phyloP scores from a whole-genome alignment of 1,140 invertebrate genomes.

The Lamellibrachia luymesi region DNA sequence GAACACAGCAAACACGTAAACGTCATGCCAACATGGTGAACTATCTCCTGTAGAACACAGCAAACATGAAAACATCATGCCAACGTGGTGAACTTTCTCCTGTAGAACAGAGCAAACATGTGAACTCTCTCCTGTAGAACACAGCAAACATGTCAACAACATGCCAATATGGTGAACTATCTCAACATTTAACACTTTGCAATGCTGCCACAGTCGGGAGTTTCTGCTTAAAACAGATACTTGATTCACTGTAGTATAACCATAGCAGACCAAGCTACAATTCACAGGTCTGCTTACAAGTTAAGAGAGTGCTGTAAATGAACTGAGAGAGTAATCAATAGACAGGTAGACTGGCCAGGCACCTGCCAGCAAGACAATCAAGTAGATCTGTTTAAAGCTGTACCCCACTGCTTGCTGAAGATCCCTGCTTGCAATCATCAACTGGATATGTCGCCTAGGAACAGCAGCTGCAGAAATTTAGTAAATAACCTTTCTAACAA shows the following conservation, averaged over 20 bases:
- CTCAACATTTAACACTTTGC: not conserved
- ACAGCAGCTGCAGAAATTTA: not conserved
- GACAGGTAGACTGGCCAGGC: not conserved
- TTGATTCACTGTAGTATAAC: not conserved
- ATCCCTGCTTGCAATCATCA: not conserved
- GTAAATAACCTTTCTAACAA: not conserved
- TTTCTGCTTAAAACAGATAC: not conserved
- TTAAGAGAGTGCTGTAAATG: not conserved
- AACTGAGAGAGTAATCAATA: not conserved
- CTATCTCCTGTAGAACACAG: not conserved
- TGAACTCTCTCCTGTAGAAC: not conserved
- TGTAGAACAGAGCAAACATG: no score
- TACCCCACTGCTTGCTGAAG: not conserved
- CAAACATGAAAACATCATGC: no score
- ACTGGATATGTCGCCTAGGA: not conserved
- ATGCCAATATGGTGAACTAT: not conserved
- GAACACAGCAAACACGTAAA: not conserved
- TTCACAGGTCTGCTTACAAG: not conserved
- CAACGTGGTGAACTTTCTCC: no score
- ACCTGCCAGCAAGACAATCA: not conserved
- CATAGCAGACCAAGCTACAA: not conserved
- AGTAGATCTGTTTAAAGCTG: not conserved
- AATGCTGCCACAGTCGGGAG: not conserved
- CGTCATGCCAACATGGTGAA: not conserved
- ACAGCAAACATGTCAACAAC: not conserved